Conservation (phyloP, 2,888 invertebrate species). For the Barypeithes pellucidus region DNA sequence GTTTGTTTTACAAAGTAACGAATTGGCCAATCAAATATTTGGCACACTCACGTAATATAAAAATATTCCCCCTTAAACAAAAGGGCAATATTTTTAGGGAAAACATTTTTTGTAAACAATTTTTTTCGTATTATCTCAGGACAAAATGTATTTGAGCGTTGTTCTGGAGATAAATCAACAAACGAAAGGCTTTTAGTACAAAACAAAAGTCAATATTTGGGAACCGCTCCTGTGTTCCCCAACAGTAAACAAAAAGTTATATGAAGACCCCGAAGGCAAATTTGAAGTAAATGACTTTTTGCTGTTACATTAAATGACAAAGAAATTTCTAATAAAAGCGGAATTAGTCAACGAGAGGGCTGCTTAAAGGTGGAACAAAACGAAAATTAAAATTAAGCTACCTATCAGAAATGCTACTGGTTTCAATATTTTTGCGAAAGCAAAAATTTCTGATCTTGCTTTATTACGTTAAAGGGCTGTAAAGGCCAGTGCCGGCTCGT, state of each 20-base stretch:
- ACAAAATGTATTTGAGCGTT: slow-evolving; percentile 19
- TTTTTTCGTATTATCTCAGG: slow-evolving; percentile 23
- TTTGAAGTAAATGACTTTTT: slow-evolving; percentile 19
- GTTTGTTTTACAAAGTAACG: no score
- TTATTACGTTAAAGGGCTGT: no score
- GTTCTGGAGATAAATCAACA: slow-evolving; percentile 32
- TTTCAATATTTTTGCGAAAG: no score
- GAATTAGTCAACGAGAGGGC: neutral
- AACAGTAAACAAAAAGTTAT: slow-evolving; percentile 26
- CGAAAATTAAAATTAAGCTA: neutral
- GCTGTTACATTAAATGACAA: slow-evolving; percentile 11
- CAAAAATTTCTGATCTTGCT: no score
- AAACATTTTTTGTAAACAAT: slow-evolving; percentile 26
- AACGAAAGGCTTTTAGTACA: slow-evolving; percentile 19
- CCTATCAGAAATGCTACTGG: no score
- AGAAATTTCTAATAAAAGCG: slow-evolving; percentile 10
- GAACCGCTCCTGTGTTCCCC: slow-evolving; percentile 17
- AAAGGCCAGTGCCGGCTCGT: no score
- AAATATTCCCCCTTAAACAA: neutral
- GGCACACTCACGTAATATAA: neutral
- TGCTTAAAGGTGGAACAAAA: neutral
- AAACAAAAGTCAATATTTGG: slow-evolving; percentile 35
- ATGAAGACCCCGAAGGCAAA: slow-evolving; percentile 17
- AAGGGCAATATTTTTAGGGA: slow-evolving; percentile 7
- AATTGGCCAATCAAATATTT: no score